Evolutionary conservation across 2,113 vertebrate species (phyloP), one percentile per base, ranked within the genome.

Genomic region (Hippopotamus amphibius): DNA sequence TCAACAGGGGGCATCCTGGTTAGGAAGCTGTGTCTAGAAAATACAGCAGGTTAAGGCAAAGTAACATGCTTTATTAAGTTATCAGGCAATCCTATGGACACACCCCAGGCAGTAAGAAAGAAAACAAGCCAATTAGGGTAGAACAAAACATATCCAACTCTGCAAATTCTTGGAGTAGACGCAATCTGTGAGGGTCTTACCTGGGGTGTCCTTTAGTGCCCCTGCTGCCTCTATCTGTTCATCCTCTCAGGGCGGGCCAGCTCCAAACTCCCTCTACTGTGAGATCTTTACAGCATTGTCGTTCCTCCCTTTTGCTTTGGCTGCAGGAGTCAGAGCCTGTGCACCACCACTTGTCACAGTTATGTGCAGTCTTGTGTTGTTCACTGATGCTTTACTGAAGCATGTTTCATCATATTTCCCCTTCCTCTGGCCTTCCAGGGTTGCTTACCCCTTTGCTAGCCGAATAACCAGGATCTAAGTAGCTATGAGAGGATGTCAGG

Each of bases 1-100:
- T 13, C 41, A 68, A 5, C 57, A 28, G 9, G 7, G 14, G 76
- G 41, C 65, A 55, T 77, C 21, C 33, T 59, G 26, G 48, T 86
- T 28, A 65, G 83, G 84, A 82, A 89, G 33, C 46, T 41, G 57
- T 57, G 77, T 76, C 76, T 91, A 93, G 71, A 85, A 93, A 96
- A 53, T 3, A 57, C 19, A 46, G 41, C 59, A 84, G 57, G 57
- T 17, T 13, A 61, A 90, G 74, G 69, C 57, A 72, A 95, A 84
- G 74, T 55, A 80, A 57, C 37, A 50, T 3, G 55, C 7, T 26
- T 95, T 90, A 93, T 93, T 50, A 33, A 57, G 63, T 86, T 66
- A 92, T n/a, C 77, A 87, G 93, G 83, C 97, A 95, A 89, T 87
- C 65, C 97, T 92, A 50, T n/a, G 46, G 28, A 24, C 71, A 69